Conservation (phyloP, 2,113 vertebrate species). For the Protobothrops mucrosquamatus region DNA sequence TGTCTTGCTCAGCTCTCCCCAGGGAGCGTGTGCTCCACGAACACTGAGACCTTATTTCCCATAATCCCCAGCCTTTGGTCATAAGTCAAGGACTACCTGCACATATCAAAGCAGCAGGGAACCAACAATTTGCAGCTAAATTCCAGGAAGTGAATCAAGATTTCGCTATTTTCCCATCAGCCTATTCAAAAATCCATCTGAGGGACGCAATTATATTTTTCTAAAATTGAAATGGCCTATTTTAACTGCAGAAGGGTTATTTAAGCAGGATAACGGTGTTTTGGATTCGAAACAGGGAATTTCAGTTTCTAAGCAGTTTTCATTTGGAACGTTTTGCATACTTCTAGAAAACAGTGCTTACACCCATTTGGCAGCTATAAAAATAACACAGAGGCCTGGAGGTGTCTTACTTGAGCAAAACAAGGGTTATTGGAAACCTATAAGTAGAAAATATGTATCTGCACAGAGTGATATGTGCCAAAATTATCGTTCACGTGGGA, state of each 20-base stretch:
- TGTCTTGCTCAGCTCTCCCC: neutral
- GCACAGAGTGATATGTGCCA: conserved; percentile 35
- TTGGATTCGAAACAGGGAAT: too few relatives aligned
- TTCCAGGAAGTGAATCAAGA: neutral
- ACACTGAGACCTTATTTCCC: neutral
- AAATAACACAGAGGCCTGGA: neutral
- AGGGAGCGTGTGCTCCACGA: neutral
- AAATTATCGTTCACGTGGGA: conserved; percentile 25
- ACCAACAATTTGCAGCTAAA: neutral
- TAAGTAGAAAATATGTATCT: neutral
- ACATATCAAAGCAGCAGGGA: neutral
- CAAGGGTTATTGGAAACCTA: conserved; percentile 4
- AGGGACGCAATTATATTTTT: neutral
- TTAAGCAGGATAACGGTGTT: too few relatives aligned
- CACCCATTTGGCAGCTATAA: neutral
- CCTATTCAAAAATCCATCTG: neutral
- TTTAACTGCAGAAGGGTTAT: too few relatives aligned
- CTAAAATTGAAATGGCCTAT: neutral
- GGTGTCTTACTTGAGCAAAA: neutral
- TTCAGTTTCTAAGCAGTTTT: neutral
- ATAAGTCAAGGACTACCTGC: neutral
- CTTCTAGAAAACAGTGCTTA: neutral
- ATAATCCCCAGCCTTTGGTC: neutral
- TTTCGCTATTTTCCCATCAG: neutral
- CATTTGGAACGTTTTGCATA: neutral